These are phyloP conservation scores for Caenorhabditis virilis DNA, from an alignment of 2,888 invertebrate genomes.

Conservation along the genomic window DNA sequence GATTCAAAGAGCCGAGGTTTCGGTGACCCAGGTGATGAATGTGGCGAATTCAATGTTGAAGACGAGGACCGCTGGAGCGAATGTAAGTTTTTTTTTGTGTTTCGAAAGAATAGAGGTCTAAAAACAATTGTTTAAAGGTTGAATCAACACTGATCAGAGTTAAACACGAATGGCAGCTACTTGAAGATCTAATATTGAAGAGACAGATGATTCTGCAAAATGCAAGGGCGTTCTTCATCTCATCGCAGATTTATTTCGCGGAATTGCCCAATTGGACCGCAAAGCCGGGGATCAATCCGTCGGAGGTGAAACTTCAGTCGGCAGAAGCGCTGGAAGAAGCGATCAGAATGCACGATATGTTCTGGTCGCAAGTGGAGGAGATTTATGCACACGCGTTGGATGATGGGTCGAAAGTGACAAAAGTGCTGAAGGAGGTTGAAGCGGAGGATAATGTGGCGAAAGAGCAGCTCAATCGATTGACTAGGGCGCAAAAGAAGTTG, in stretches of 20 bases:
- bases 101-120: too few relatives aligned
- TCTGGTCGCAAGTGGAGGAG: slow-evolving; percentile 37
- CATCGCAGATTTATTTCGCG: slow-evolving; percentile 47
- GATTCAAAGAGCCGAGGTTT: slow-evolving; percentile 33
- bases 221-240: slow-evolving; percentile 20
- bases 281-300: slow-evolving; percentile 55
- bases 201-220: slow-evolving; percentile 10
- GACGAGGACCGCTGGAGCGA: background rate
- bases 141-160: slow-evolving; percentile 34
- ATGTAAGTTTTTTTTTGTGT: too few relatives aligned
- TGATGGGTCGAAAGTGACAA: slow-evolving; percentile 29
- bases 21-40: slow-evolving; percentile 39
- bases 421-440: slow-evolving; percentile 32
- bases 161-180: slow-evolving; percentile 47
- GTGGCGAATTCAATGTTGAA: slow-evolving; percentile 5
- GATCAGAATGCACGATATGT: slow-evolving; percentile 31
- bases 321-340: slow-evolving; percentile 43
- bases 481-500: slow-evolving; percentile 41
- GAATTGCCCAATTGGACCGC: slow-evolving; percentile 49
- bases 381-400: slow-evolving; percentile 41
- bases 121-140: slow-evolving; percentile 20
- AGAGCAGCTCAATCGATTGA: slow-evolving; percentile 23
- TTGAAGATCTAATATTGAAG: slow-evolving; percentile 20
- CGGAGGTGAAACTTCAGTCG: slow-evolving; percentile 29
- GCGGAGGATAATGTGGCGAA: slow-evolving; percentile 28